These are phyloP conservation scores for Pseudomyrmex dendroicus DNA, from an alignment of 1,140 invertebrate species.

Conservation along the genomic window DNA sequence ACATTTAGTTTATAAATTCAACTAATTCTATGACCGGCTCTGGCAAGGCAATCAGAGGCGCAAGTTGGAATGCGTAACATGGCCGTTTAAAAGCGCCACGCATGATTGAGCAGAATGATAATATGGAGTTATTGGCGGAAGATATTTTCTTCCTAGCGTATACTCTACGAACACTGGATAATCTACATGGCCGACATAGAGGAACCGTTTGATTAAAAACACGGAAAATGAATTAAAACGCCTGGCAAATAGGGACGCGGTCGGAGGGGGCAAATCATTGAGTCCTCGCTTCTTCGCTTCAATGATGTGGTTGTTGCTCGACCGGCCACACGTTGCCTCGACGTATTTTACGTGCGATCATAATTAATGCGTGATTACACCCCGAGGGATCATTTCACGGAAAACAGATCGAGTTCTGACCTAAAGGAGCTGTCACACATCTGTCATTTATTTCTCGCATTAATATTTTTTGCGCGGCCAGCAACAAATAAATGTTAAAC, in stretches of 20 bases:
- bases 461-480: not conserved
- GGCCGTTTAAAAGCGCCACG: conserved; percentile 49
- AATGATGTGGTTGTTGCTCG: conserved; percentile 67
- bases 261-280: conserved; percentile 20
- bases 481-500: too few relatives aligned
- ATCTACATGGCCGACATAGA: conserved; percentile 20
- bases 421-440: conserved; percentile 14
- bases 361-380: conserved; percentile 65
- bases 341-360: conserved; percentile 56
- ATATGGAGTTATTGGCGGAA: conserved; percentile 61
- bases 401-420: conserved; percentile 14
- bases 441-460: not conserved
- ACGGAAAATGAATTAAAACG: conserved; percentile 41
- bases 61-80: conserved; percentile 25
- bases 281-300: conserved; percentile 22
- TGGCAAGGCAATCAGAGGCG: conserved; percentile 6
- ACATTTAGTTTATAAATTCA: not conserved
- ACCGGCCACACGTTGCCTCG: conserved; percentile 62
- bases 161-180: conserved; percentile 23
- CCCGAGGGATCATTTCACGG: conserved; percentile 22
- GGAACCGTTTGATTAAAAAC: conserved; percentile 50
- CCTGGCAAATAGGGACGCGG: too few relatives aligned
- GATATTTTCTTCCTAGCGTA: conserved; percentile 35
- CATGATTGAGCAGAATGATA: conserved; percentile 65
- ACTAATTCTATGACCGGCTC: conserved; percentile 24